Conservation (phyloP, 2,113 vertebrate genomes). For the Hemicordylus capensis region DNA sequence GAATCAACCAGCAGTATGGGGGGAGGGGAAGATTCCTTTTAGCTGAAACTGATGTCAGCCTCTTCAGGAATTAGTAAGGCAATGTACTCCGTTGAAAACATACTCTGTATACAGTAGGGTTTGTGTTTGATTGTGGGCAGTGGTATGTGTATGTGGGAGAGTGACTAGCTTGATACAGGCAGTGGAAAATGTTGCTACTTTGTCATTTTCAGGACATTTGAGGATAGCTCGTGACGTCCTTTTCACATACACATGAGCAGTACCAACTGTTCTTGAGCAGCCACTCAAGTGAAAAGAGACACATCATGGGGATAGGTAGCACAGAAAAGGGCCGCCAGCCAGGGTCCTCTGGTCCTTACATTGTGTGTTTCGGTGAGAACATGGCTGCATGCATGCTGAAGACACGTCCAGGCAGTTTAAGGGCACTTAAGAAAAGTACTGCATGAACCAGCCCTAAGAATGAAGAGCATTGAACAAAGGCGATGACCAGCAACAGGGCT, state of each 20-base stretch:
- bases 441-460: not conserved
- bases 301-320: not conserved
- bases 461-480: not conserved
- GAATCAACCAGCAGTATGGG: not conserved
- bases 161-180: not conserved
- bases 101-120: not conserved
- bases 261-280: not conserved
- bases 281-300: not conserved
- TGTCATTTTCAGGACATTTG: not conserved
- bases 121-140: not conserved
- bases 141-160: not conserved
- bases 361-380: not conserved
- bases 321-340: not conserved
- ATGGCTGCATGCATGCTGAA: not conserved
- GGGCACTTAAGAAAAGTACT: not conserved
- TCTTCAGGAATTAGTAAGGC: constrained; percentile 12
- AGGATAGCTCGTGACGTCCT: not conserved
- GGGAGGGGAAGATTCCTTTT: not conserved
- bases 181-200: not conserved
- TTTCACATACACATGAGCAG: not conserved
- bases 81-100: constrained; percentile 4
- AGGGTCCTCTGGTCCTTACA: not conserved
- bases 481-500: too few species aligned
- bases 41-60: not conserved
- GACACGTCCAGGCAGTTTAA: not conserved